A percentile compares a stretch with the other conserved stretches of the same genome.
Conservation (phyloP, 2,113 vertebrate genomes). For the Petrocephalus microphthalmus region DNA sequence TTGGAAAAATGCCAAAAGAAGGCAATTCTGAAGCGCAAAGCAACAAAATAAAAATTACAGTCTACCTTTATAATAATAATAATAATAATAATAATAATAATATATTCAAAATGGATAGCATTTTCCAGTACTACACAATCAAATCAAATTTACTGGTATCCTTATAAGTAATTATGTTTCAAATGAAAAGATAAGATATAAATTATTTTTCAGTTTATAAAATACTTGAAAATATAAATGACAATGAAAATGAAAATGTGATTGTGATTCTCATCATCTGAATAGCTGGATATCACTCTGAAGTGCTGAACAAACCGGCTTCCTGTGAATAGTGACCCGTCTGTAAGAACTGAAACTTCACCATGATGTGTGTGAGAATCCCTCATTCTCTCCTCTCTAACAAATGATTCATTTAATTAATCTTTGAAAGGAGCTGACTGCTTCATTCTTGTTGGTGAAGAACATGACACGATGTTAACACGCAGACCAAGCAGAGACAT, state of each 20-base stretch:
- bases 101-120: not conserved
- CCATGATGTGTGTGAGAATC: not conserved
- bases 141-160: not conserved
- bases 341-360: not conserved
- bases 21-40: not conserved
- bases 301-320: not conserved
- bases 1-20: not conserved
- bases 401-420: conserved; percentile 1
- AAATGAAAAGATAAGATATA: not conserved
- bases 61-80: not conserved
- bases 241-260: not conserved
- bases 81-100: not conserved
- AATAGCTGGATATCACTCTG: not conserved
- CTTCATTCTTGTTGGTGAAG: not conserved
- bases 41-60: not conserved
- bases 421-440: not conserved
- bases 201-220: not conserved
- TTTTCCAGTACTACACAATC: not conserved
- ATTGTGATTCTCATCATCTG: not conserved
- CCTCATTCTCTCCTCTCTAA: not conserved
- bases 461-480: not conserved
- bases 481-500: not conserved
- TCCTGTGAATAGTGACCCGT: not conserved
- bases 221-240: not conserved
- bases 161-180: not conserved